Conservation (phyloP, 2,113 vertebrate species). For the Desmodus rotundus region DNA sequence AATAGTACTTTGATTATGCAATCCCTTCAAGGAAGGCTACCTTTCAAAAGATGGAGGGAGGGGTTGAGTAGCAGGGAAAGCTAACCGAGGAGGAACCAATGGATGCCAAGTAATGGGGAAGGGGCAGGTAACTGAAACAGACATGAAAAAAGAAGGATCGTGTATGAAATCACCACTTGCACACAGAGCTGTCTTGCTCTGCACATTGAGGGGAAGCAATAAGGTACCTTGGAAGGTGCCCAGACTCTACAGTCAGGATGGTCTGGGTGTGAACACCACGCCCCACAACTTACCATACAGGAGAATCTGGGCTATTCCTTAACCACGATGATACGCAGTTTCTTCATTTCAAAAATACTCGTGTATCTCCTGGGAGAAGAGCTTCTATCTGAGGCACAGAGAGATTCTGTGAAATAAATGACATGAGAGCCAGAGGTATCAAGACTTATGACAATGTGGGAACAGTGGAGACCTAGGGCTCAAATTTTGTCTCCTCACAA, state of each 20-base stretch:
- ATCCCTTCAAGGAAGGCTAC: not conserved
- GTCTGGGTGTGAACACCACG: not conserved
- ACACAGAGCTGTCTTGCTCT: not conserved
- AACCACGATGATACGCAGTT: not conserved
- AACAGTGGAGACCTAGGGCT: not conserved
- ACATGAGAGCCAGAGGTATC: not conserved
- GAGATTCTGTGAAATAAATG: not conserved
- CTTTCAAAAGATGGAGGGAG: not conserved
- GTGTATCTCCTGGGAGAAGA: not conserved
- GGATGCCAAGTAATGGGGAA: not conserved
- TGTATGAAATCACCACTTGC: not conserved
- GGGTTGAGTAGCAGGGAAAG: not conserved
- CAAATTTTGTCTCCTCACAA: not conserved
- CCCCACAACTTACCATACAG: not conserved
- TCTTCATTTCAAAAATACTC: slow-evolving; percentile 11
- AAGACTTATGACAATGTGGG: not conserved
- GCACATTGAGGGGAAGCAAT: not conserved
- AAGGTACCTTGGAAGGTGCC: not conserved
- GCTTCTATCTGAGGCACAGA: not conserved
- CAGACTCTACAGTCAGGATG: not conserved
- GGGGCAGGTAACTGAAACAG: not conserved
- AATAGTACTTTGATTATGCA: not conserved
- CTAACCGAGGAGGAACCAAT: not conserved
- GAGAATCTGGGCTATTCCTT: not conserved
- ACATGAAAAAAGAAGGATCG: not conserved